Base-by-base conservation (phyloP, 2,113 vertebrate species). In the Erinaceus europaeus region DNA sequence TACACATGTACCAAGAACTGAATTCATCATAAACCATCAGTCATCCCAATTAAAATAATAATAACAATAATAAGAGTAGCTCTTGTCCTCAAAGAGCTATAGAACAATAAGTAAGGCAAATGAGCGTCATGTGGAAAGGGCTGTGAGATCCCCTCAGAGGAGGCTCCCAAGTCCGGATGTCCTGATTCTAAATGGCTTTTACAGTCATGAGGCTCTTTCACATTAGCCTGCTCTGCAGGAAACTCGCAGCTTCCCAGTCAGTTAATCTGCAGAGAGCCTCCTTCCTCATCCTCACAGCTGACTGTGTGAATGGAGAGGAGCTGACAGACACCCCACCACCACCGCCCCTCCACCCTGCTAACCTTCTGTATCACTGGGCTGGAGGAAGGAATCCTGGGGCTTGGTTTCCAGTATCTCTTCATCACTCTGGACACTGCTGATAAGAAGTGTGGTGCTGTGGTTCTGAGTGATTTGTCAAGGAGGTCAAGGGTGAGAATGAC, bases 251-350 rank as follows among this genome's bases (percentile, higher is more conserved):
- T 69, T 78, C 46, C 55, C 59, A 46, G 44, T 55, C 53, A 6
- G 4, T 48, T 25, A 44, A 73, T 14, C n/a, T 21, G 11, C 59
- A 6, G 6, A 12, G 50, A 52, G 52, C 27, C 48, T 18, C 4
- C 0, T 5, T 15, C 13, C 20, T 64, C 27, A 17, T 29, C n/a
- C 34, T 48, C 3, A 6, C 15, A 57, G 21, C 21, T 64, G 12
- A 14, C 5, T 0, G 0, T 7, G 4, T 25, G 7, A n/a, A 71
- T 1, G 20, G 34, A 25, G 10, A 2, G 2, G 34, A 53, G 48
- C 0, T 61, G 32, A 4, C 10, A 14, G 38, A 0, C 17, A 6
- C 2, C 10, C 4, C 21, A 4, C 1, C 13, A 3, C 8, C 14
- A 5, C 12, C 4, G 6, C 42, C 11, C 32, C 7, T 0, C 15